These are phyloP conservation scores for Haliclona indistincta DNA, from an alignment of 37 sponge, comb jelly and placozoan genomes.

Conservation along the genomic window DNA sequence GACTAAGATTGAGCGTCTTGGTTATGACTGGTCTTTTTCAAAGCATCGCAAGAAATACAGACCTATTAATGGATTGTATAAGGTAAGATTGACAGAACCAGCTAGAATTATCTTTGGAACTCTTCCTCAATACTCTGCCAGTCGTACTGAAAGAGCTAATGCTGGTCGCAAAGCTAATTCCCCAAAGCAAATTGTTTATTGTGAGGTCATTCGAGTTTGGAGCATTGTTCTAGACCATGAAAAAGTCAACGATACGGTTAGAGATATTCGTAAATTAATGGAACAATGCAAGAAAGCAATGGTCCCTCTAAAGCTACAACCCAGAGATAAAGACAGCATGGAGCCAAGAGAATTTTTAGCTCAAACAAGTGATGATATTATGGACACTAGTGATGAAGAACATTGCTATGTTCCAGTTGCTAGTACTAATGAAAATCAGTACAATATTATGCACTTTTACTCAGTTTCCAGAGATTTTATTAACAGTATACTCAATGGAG, in stretches of 20 bases:
- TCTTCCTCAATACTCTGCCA: conserved; percentile 66
- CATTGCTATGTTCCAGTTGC: conserved; percentile 58
- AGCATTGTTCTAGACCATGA: conserved; percentile 61
- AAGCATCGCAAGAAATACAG: conserved; percentile 29
- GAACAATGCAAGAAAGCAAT: conserved; percentile 13
- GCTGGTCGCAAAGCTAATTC: background rate
- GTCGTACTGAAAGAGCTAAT: conserved; percentile 25
- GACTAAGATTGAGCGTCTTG: conserved; percentile 38
- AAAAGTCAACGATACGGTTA: conserved; percentile 4
- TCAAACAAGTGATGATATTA: background rate
- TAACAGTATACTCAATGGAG: conserved; percentile 41
- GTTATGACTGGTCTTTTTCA: conserved; percentile 9
- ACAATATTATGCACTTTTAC: conserved; percentile 76
- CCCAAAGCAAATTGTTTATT: conserved; percentile 27
- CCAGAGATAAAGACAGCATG: background rate
- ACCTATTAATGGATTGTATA: conserved; percentile 49
- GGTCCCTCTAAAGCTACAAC: background rate
- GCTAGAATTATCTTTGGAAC: conserved; percentile 70
- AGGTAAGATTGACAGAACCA: conserved; percentile 49
- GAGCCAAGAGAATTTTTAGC: background rate
- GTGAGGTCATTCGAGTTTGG: conserved; percentile 84
- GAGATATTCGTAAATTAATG: conserved; percentile 51
- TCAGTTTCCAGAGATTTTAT: conserved; percentile 54
- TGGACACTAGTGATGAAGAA: background rate
- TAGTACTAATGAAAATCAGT: conserved; percentile 57